phyloP scores from a whole-genome alignment of 2,888 invertebrate genomes.

The Dolichomitus sp. region DNA sequence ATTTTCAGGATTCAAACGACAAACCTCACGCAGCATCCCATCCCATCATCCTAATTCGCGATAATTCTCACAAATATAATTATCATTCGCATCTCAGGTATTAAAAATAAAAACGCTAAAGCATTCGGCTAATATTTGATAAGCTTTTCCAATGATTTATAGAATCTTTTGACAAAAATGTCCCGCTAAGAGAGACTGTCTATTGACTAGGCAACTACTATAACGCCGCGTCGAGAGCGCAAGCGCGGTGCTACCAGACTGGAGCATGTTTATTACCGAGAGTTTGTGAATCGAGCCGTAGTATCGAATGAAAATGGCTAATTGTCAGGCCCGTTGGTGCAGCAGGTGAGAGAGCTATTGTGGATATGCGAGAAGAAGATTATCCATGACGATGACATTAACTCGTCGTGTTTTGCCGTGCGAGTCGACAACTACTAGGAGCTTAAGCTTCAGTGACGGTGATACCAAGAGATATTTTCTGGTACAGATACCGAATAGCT shows the following conservation, averaged over 20 bases:
- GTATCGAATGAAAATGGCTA: constrained; percentile 83
- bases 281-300: constrained; percentile 72
- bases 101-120: neutral
- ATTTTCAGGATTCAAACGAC: neutral
- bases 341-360: constrained; percentile 81
- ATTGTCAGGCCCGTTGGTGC: constrained; percentile 82
- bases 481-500: constrained; percentile 9
- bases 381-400: constrained; percentile 8
- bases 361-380: constrained; percentile 24
- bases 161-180: neutral
- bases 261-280: constrained; percentile 77
- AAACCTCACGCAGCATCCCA: neutral
- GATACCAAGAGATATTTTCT: neutral
- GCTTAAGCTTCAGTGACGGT: neutral
- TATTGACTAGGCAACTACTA: constrained; percentile 30
- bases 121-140: no score
- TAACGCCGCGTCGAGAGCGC: neutral
- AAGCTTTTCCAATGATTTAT: no score
- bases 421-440: neutral
- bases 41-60: neutral
- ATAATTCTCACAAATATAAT: neutral
- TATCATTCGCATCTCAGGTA: neutral
- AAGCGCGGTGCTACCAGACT: constrained; percentile 60
- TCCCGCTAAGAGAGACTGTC: neutral
- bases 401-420: neutral